Evolutionary conservation across 2,113 vertebrate species (phyloP).

Genomic region (Phyllostomus discolor): DNA sequence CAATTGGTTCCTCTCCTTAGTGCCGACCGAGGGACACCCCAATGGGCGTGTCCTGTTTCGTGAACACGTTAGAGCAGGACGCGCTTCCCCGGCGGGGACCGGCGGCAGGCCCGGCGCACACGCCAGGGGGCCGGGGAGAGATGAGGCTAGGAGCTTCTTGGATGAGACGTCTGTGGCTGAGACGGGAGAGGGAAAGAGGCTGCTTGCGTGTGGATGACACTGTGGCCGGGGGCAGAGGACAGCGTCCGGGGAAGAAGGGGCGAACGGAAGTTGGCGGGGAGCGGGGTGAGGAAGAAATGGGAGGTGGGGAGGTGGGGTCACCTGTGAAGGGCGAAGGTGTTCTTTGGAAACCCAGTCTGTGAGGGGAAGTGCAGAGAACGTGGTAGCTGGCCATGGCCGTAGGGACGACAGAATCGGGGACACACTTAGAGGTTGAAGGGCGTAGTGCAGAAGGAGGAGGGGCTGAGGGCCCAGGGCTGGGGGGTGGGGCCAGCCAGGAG

Average conservation of each 20-base stretch:
- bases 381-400: not conserved
- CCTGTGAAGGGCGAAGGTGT: not conserved
- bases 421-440: not conserved
- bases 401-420: not conserved
- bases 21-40: not conserved
- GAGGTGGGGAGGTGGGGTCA: not conserved
- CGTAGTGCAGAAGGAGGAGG: not conserved
- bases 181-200: too few relatives aligned
- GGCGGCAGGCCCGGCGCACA: not conserved
- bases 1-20: not conserved
- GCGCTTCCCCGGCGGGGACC: too few relatives aligned
- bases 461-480: not conserved
- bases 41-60: not conserved
- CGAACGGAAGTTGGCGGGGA: not conserved
- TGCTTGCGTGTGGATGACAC: not conserved
- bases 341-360: not conserved
- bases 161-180: not conserved
- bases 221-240: not conserved
- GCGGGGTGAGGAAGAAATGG: not conserved
- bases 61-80: not conserved
- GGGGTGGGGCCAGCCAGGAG: too few relatives aligned
- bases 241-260: not conserved
- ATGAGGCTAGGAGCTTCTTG: not conserved
- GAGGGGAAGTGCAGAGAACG: not conserved
- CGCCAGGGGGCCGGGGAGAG: too few relatives aligned